Evolutionary conservation across 2,888 invertebrate species (phyloP).

Genomic region (Criorhina ranunculi): DNA sequence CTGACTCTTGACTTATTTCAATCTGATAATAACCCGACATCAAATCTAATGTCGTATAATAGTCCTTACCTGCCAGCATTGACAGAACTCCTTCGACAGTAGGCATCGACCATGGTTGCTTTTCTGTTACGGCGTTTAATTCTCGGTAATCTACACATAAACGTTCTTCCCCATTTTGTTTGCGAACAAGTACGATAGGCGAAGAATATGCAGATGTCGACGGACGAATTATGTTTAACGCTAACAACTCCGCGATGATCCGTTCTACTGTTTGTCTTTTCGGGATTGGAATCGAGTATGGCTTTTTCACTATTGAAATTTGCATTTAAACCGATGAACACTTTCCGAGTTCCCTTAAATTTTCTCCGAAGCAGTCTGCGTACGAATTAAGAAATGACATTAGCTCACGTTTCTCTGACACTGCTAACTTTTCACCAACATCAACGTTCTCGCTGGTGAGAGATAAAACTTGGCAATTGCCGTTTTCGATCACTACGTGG

Average conservation of each 20-base stretch:
- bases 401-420: too few species aligned
- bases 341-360: neutral
- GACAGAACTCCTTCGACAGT: too few species aligned
- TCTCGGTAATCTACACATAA: too few species aligned
- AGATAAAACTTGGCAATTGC: conserved; percentile 35
- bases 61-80: conserved; percentile 77
- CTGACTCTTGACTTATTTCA: conserved; percentile 79
- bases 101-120: too few species aligned
- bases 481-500: conserved; percentile 63
- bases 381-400: neutral
- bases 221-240: conserved; percentile 52
- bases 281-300: conserved; percentile 51
- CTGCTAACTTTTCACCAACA: too few species aligned
- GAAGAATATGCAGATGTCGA: too few species aligned
- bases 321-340: neutral
- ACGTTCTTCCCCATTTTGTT: too few species aligned
- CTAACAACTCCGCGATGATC: conserved; percentile 48
- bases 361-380: neutral
- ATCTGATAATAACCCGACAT: conserved; percentile 65
- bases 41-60: conserved; percentile 80
- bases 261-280: conserved; percentile 39
- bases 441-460: too few species aligned
- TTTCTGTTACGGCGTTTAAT: too few species aligned
- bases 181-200: too few species aligned
- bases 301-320: neutral